Evolutionary conservation across 1,140 invertebrate species (phyloP).

Genomic region (Sarcophaga bullata): DNA sequence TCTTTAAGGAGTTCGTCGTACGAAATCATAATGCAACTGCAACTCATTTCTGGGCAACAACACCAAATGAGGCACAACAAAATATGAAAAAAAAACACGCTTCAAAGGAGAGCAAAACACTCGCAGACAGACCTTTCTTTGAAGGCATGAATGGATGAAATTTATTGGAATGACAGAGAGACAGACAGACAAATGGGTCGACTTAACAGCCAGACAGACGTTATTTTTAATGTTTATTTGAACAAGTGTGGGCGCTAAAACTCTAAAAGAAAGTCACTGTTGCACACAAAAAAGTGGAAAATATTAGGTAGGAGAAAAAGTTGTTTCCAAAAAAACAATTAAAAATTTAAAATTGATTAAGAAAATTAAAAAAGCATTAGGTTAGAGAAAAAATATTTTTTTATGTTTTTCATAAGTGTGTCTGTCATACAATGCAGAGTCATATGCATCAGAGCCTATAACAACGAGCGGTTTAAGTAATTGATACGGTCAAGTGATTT

Average conservation of each 20-base stretch:
- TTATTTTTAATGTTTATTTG: slow-evolving; percentile 7
- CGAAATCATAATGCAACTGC: too few species aligned
- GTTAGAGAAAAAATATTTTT: too few species aligned
- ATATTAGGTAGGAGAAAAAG: neutral
- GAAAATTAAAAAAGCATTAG: too few species aligned
- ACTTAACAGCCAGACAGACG: neutral
- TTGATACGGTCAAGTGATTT: too few species aligned
- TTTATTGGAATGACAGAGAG: neutral
- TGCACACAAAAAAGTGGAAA: neutral
- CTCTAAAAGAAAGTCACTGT: neutral
- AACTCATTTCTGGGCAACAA: too few species aligned
- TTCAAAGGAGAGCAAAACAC: neutral
- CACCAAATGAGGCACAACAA: too few species aligned
- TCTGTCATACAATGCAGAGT: too few species aligned
- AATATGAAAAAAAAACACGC: neutral
- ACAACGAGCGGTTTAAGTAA: too few species aligned
- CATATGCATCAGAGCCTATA: too few species aligned
- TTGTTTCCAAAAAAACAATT: neutral
- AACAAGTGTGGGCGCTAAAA: slow-evolving; percentile 6
- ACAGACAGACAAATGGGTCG: neutral
- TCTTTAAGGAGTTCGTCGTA: neutral
- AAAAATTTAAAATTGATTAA: too few species aligned
- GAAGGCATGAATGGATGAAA: neutral
- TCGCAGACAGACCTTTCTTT: neutral
- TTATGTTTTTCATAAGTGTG: too few species aligned